phyloP scores from a whole-genome alignment of 2,888 invertebrate genomes.

The Ommatoiulus sabulosus region DNA sequence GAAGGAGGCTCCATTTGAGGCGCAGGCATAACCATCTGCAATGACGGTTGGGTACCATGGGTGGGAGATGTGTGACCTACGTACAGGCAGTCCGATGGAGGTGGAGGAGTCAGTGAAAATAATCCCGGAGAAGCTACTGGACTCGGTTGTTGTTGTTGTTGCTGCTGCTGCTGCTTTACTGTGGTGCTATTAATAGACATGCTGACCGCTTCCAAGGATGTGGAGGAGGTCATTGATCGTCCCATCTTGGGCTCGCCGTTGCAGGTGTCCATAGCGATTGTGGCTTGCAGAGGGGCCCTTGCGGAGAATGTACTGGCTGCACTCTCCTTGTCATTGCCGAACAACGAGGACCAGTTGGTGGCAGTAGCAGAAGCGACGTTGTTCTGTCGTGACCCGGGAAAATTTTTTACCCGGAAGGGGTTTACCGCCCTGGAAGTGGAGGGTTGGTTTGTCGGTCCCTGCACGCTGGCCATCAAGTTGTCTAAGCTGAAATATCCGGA shows the following conservation, averaged over 20 bases:
- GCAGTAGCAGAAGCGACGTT: background rate
- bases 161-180: background rate
- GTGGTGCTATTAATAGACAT: background rate
- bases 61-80: background rate
- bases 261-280: background rate
- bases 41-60: background rate
- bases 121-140: conserved; percentile 6
- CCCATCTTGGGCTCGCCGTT: background rate
- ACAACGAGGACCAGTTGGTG: background rate
- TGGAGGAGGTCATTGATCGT: background rate
- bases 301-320: background rate
- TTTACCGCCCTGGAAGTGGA: background rate
- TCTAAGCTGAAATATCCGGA: conserved; percentile 30
- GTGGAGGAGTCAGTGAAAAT: conserved; percentile 11
- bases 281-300: background rate
- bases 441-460: background rate
- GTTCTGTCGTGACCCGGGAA: background rate
- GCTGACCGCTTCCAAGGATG: background rate
- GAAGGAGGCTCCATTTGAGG: background rate
- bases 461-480: background rate
- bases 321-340: background rate
- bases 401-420: background rate
- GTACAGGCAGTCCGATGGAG: conserved; percentile 48
- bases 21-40: background rate
- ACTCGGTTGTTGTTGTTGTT: conserved; percentile 10